A percentile compares a stretch with the other conserved stretches of the same genome.
Conservation (phyloP, 2,888 invertebrate species). For the Drosophila lutescens region DNA sequence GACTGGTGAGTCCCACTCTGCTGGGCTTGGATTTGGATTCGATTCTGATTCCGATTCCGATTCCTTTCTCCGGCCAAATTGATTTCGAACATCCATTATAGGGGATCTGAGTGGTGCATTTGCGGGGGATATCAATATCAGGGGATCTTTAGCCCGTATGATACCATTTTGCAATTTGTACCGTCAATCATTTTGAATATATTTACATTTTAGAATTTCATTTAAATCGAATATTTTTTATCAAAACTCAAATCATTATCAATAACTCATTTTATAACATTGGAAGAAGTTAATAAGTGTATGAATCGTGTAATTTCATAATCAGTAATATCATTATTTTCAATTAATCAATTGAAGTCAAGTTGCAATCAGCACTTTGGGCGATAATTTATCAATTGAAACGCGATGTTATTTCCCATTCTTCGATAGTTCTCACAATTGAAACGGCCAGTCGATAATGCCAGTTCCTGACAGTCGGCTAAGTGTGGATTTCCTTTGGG, state of each 20-base stretch:
- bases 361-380: constrained; percentile 2
- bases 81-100: constrained; percentile 29
- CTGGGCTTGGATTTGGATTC: too few species aligned
- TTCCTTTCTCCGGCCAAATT: constrained; percentile 4
- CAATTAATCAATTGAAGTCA: constrained; percentile 5
- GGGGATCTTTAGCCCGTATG: background rate
- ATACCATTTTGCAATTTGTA: background rate
- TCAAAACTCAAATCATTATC: too few species aligned
- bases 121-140: background rate
- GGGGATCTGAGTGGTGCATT: background rate
- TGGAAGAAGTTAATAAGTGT: too few species aligned
- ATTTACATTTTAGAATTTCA: background rate
- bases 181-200: background rate
- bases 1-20: background rate
- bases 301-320: too few species aligned
- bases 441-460: constrained; percentile 11
- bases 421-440: constrained; percentile 11
- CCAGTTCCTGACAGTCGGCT: constrained; percentile 2
- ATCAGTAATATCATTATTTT: background rate
- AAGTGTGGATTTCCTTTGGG: constrained; percentile 36
- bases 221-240: background rate
- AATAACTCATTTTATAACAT: too few species aligned
- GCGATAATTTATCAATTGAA: constrained; percentile 8
- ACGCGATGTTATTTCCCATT: background rate
- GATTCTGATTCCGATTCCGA: constrained; percentile 1